These are phyloP conservation scores for Lepidocyrtoides sp. DNA, from an alignment of 2,888 invertebrate species.

Conservation along the genomic window DNA sequence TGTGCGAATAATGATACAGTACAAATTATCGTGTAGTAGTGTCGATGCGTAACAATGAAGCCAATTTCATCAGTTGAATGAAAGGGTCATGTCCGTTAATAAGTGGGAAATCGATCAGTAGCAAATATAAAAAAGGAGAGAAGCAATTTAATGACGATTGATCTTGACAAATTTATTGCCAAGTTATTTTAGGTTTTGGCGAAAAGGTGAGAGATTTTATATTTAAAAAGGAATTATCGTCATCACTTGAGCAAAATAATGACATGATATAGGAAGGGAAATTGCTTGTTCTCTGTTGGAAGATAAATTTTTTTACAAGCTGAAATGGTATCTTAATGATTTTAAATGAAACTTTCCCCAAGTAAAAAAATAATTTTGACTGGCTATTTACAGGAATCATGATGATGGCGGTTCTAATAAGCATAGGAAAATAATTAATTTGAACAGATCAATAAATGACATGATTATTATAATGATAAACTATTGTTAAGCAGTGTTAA, in stretches of 20 bases:
- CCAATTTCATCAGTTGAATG: slow-evolving; percentile 16
- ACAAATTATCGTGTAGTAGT: background rate
- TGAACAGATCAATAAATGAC: background rate
- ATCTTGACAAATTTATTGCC: slow-evolving; percentile 25
- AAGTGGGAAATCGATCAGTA: slow-evolving; percentile 22
- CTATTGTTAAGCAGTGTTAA: background rate
- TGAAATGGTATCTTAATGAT: background rate
- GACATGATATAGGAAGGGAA: background rate
- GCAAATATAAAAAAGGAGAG: background rate
- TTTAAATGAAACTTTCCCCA: slow-evolving; percentile 19
- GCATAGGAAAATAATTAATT: background rate
- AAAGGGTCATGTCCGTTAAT: background rate
- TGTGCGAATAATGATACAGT: background rate
- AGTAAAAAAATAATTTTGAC: background rate
- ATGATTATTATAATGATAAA: background rate
- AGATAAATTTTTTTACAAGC: background rate
- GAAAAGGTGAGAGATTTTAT: background rate
- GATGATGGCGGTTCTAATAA: background rate
- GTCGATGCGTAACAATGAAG: slow-evolving; percentile 26
- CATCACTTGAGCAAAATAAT: background rate
- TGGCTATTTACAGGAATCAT: background rate
- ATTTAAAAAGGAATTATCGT: too few relatives aligned
- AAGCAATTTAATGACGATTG: background rate
- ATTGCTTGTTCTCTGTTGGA: background rate
- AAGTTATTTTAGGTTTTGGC: background rate